Evolutionary conservation across 2,888 invertebrate species (phyloP), one percentile per base, ranked within the genome.

Genomic region (Rotaria macrura): DNA sequence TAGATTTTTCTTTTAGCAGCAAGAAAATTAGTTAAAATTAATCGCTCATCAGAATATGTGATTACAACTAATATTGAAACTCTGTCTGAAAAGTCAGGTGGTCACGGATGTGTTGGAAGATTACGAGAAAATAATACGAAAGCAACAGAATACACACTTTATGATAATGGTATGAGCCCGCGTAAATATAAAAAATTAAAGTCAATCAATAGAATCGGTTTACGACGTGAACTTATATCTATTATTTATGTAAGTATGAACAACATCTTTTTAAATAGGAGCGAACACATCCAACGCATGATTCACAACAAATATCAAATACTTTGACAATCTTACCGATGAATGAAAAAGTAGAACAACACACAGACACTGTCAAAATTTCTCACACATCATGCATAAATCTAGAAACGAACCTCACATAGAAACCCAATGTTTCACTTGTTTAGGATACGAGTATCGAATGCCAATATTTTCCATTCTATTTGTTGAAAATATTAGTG

Each of bases 11-110:
- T 74, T 2, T 25, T 74, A 29, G 2, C 43, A 12, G 74, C 74
- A 40, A 23, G 43, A 74, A 74, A 74, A 74, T 20, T 38, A 23
- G 25, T 25, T n/a, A 99, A 99, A 93, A 97, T 97, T 92, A 97
- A 97, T 89, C 94, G 96, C 65, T 99, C 98, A 2, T 97, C 97
- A 85, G 99, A 99, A 92, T 99, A 99, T 91, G 93, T 99, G 85
- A 96, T 99, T 89, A 97, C 97, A 10, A 96, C 96, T 17, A 98
- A 99, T 91, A 96, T 98, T 0, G 98, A 97, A 0, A 97, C 99
- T 92, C 92, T 99, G 87, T 95, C 96, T 0, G 93, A 74, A 23
- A 40, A 40, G 43, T 23, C 97, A 79, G 94, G 94, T 72, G 97
- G 96, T 0, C 96, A 97, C 89, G 94, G 96, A 9, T 99, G 94